Conservation (phyloP, 2,797 vertebrate species). For the Otolemur crassicaudatus region DNA sequence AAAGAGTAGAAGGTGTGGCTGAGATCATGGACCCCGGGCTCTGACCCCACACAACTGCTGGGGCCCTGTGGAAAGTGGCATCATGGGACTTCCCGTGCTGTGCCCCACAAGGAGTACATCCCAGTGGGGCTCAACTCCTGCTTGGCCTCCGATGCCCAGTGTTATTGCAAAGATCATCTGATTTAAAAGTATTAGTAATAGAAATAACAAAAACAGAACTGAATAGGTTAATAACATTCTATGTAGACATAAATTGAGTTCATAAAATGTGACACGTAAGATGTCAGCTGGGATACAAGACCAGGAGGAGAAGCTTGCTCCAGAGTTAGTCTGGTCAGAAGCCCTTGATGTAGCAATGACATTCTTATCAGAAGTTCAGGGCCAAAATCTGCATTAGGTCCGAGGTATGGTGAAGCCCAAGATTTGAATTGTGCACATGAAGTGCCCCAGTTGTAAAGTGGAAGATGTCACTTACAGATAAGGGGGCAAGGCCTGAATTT, state of each 20-base stretch:
- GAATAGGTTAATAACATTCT: neutral
- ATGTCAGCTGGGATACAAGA: neutral
- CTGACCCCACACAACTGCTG: neutral
- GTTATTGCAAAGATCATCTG: neutral
- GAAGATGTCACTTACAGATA: conserved; percentile 64
- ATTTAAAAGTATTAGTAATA: neutral
- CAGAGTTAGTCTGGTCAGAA: conserved; percentile 53
- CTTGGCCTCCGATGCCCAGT: neutral
- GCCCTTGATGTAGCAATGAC: neutral
- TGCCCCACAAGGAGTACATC: neutral
- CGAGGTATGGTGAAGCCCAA: conserved; percentile 20
- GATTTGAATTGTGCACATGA: neutral
- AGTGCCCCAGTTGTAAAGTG: neutral
- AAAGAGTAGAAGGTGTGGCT: neutral
- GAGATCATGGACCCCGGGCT: neutral
- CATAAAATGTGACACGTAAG: neutral
- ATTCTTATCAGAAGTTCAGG: conserved; percentile 37
- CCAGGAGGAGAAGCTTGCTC: neutral
- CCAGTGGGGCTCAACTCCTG: neutral
- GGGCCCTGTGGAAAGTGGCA: neutral
- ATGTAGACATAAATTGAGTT: neutral
- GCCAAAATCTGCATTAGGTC: conserved; percentile 18
- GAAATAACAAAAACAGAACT: conserved; percentile 7
- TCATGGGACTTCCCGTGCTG: neutral
- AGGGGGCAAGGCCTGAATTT: conserved; percentile 79